These are phyloP conservation scores for Lycophotia porphyrea DNA, from an alignment of 2,888 invertebrate species.

Conservation along the genomic window DNA sequence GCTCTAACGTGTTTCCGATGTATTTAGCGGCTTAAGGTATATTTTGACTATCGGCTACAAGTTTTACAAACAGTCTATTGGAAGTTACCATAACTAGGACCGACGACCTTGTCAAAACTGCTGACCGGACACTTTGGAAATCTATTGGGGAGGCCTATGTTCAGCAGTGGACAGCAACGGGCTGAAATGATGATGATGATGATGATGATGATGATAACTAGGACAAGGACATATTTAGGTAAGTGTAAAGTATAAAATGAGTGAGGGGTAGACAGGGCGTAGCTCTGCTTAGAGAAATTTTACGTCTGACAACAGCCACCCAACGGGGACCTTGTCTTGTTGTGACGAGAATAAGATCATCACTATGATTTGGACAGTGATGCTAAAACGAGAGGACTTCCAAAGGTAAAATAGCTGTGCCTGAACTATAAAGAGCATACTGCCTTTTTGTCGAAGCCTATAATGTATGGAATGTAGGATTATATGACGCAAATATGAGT, in stretches of 20 bases:
- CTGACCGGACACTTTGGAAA: no score
- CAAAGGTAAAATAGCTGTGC: background rate
- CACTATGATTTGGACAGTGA: background rate
- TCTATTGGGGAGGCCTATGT: no score
- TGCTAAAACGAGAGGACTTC: background rate
- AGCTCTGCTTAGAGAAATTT: background rate
- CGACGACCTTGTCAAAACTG: no score
- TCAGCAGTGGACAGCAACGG: no score
- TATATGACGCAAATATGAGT: background rate
- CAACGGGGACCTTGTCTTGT: background rate
- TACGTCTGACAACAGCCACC: background rate
- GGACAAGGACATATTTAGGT: background rate
- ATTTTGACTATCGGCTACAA: background rate
- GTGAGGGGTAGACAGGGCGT: background rate
- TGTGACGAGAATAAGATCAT: background rate
- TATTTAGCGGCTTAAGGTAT: background rate
- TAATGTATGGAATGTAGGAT: background rate
- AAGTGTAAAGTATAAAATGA: background rate
- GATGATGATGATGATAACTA: no score
- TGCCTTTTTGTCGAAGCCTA: background rate
- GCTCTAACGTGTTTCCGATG: background rate
- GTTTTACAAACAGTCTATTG: background rate
- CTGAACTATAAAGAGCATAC: background rate
- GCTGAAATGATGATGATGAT: no score
- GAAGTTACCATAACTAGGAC: background rate